phyloP scores from a whole-genome alignment of 2,888 invertebrate genomes.

The Timema cristinae region DNA sequence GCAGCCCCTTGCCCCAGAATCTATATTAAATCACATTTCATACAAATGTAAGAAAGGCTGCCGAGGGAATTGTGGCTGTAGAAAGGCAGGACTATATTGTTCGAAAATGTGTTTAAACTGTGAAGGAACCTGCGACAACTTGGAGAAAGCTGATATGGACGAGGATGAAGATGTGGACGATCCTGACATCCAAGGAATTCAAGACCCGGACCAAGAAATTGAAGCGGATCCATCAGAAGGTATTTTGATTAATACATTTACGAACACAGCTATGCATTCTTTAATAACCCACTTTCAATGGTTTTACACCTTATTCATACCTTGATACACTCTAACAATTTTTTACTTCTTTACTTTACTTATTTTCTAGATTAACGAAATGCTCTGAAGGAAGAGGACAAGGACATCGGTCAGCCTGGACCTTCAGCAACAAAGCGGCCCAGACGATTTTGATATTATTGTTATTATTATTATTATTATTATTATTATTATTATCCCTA shows the following conservation, averaged over 20 bases:
- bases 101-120: background rate
- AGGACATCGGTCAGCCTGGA: background rate
- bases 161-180: constrained; percentile 2
- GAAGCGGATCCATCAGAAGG: background rate
- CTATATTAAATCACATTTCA: background rate
- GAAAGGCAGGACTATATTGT: background rate
- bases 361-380: background rate
- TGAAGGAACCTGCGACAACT: background rate
- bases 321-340: background rate
- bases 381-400: background rate
- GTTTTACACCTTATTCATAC: no score
- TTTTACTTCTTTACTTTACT: background rate
- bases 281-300: background rate
- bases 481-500: no score
- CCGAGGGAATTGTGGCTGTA: background rate
- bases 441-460: background rate
- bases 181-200: background rate
- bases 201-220: background rate
- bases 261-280: background rate
- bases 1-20: background rate
- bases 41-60: constrained; percentile 13
- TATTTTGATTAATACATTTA: background rate
- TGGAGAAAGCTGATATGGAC: constrained; percentile 3
- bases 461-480: no score
- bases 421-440: background rate